These are phyloP conservation scores for Zaprionus inermis DNA, from an alignment of 1,140 invertebrate genomes.

Conservation along the genomic window DNA sequence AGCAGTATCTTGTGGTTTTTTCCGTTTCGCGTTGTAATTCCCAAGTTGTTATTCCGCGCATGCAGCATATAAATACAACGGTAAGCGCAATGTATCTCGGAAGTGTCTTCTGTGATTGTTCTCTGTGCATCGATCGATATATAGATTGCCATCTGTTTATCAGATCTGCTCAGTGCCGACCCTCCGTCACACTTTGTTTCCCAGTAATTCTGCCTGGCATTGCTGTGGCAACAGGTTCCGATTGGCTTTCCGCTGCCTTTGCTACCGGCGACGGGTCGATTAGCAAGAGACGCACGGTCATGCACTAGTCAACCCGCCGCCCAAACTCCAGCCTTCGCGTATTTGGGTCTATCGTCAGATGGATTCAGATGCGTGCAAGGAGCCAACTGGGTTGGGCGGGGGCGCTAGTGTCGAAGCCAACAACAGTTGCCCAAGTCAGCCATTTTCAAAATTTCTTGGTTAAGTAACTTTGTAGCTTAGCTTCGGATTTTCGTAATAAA, in stretches of 20 bases:
- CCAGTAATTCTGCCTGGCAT: conserved; percentile 81
- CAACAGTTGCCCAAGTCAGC: conserved; percentile 82
- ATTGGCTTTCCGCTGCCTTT: conserved; percentile 80
- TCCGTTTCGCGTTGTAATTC: conserved; percentile 51
- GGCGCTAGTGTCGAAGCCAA: conserved; percentile 76
- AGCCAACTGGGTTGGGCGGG: conserved; percentile 55
- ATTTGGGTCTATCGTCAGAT: conserved; percentile 45
- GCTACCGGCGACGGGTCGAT: conserved; percentile 76
- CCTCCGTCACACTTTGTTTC: conserved; percentile 84
- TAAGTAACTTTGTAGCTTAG: conserved; percentile 84
- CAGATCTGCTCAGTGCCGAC: conserved; percentile 84
- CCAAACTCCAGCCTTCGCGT: conserved; percentile 55
- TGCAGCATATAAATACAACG: conserved; percentile 51
- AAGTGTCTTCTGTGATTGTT: conserved; percentile 84
- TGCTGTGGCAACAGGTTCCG: conserved; percentile 71
- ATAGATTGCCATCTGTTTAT: conserved; percentile 80
- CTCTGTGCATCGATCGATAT: conserved; percentile 83
- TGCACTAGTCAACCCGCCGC: conserved; percentile 57
- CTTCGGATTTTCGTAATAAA: conserved; percentile 84
- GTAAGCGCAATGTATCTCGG: neutral
- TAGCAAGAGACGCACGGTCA: conserved; percentile 79
- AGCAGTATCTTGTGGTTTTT: neutral
- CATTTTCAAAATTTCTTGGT: conserved; percentile 84
- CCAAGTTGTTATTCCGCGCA: conserved; percentile 46
- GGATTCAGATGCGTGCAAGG: conserved; percentile 64